Evolutionary conservation across 2,113 vertebrate species (phyloP).

Genomic region (Poecile atricapillus): DNA sequence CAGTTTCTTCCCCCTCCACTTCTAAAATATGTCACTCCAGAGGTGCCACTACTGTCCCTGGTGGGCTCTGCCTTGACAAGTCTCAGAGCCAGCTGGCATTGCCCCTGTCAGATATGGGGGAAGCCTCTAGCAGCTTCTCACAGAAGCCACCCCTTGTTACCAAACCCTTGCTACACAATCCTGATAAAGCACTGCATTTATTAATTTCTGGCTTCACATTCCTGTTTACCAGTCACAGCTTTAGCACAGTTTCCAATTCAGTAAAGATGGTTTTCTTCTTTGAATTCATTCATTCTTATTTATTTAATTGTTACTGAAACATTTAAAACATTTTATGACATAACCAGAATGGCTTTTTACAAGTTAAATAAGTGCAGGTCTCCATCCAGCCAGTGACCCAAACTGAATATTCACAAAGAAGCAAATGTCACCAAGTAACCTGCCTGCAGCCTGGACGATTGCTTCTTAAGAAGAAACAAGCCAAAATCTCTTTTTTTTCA

Average conservation of each 20-base stretch:
- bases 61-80: neutral
- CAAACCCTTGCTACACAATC: neutral
- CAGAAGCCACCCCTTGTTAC: neutral
- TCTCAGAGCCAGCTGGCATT: fast-evolving
- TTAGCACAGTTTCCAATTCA: neutral
- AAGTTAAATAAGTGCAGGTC: neutral
- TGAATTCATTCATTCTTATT: neutral
- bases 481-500: neutral
- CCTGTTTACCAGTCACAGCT: neutral
- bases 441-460: neutral
- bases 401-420: neutral
- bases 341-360: neutral
- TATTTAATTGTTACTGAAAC: neutral
- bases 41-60: fast-evolving
- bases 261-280: neutral
- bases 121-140: neutral
- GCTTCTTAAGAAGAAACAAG: neutral
- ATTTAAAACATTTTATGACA: neutral
- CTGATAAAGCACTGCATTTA: neutral
- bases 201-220: neutral
- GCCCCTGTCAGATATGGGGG: too few species aligned
- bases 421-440: neutral
- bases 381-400: neutral
- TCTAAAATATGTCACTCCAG: neutral
- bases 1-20: too few species aligned